Evolutionary conservation across 2,113 vertebrate genomes (phyloP).

Genomic region (Talpa occidentalis): DNA sequence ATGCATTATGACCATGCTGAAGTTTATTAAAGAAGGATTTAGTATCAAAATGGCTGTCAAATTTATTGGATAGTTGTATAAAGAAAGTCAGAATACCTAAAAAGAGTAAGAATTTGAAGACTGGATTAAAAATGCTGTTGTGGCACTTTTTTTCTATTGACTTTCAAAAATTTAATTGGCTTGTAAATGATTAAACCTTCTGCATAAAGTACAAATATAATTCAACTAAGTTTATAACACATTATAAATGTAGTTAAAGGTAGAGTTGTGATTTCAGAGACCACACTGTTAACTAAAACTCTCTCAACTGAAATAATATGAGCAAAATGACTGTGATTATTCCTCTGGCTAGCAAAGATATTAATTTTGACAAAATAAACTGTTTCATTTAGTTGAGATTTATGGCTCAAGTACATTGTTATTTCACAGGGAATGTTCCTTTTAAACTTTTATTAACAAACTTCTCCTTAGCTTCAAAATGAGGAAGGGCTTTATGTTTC

Average conservation of each 20-base stretch:
- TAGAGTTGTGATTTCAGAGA: neutral
- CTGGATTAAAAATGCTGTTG: neutral
- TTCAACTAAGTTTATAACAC: neutral
- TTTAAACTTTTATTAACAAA: neutral
- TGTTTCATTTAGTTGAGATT: neutral
- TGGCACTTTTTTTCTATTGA: neutral
- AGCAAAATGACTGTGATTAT: neutral
- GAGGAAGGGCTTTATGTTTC: neutral
- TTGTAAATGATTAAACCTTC: conserved; percentile 3
- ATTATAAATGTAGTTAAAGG: neutral
- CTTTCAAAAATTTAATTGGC: neutral
- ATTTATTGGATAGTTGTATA: neutral
- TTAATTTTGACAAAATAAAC: neutral
- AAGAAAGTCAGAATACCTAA: neutral
- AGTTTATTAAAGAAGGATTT: neutral
- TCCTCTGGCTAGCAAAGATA: neutral
- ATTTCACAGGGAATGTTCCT: neutral
- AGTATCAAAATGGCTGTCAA: neutral
- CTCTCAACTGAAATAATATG: neutral
- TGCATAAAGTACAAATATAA: neutral
- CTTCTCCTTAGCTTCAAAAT: neutral
- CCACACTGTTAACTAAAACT: neutral
- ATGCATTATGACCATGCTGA: neutral
- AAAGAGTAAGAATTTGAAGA: neutral
- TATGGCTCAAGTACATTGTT: neutral